Percentiles rank a stretch among this genome's conserved stretches.
phyloP scores from a whole-genome alignment of 2,797 vertebrate species.

The Pempheris klunzingeri region DNA sequence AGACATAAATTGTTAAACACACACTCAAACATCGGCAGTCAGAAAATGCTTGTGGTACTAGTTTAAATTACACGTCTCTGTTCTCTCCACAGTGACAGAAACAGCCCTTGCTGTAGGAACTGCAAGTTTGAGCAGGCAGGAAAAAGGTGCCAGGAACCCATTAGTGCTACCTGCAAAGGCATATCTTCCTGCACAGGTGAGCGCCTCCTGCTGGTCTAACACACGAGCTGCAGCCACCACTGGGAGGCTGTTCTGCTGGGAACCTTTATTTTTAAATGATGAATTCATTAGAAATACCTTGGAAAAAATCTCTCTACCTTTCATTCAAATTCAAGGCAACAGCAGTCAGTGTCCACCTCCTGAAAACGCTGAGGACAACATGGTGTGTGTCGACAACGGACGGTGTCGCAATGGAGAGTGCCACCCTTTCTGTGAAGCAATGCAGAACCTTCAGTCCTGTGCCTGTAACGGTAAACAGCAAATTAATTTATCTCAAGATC shows the following conservation, averaged over 20 bases:
- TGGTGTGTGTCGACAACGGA: slow-evolving; percentile 93
- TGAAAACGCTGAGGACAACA: slow-evolving; percentile 87
- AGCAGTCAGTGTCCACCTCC: slow-evolving; percentile 94
- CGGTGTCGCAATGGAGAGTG: slow-evolving; percentile 92
- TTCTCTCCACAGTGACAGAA: slow-evolving; percentile 89
- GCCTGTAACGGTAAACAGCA: slow-evolving; percentile 91
- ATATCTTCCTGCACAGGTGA: slow-evolving; percentile 94
- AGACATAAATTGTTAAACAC: background rate
- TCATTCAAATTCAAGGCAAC: slow-evolving; percentile 82
- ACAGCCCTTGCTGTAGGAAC: slow-evolving; percentile 94
- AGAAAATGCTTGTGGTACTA: background rate
- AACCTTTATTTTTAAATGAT: background rate
- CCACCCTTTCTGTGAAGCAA: slow-evolving; percentile 93
- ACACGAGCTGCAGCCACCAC: background rate
- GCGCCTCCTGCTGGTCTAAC: slow-evolving; percentile 57
- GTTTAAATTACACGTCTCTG: slow-evolving; percentile 1
- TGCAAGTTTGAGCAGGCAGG: slow-evolving; percentile 90
- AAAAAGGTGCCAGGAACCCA: slow-evolving; percentile 94
- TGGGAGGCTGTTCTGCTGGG: background rate
- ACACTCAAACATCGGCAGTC: background rate
- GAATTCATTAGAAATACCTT: too few species aligned
- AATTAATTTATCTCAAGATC: background rate
- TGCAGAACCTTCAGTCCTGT: slow-evolving; percentile 88
- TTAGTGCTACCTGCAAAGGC: slow-evolving; percentile 96
- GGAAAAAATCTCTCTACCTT: background rate